Conservation (phyloP, 2,888 invertebrate genomes). For the Ochropleura leucogaster region DNA sequence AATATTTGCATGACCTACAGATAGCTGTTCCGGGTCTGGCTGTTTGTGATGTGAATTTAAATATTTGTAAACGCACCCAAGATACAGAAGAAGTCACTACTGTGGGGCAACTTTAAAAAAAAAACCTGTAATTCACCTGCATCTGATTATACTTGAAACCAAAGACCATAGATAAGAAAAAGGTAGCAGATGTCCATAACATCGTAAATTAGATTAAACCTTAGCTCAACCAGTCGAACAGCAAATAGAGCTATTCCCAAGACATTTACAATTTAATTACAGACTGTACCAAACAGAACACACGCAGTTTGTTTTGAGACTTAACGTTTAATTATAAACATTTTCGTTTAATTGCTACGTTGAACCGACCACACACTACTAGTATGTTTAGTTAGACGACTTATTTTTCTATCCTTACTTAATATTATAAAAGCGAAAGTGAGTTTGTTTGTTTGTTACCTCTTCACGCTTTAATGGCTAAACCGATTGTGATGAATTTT, state of each 20-base stretch:
- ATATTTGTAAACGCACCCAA: no score
- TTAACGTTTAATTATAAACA: conserved; percentile 34
- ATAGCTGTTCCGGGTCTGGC: no score
- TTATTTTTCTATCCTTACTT: not conserved
- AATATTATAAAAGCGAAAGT: no score
- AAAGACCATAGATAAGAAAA: not conserved
- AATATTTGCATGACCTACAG: no score
- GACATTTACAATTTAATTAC: conserved; percentile 38
- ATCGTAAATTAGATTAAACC: not conserved
- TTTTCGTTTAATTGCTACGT: conserved; percentile 5
- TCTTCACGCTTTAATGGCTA: no score
- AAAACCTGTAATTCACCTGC: no score
- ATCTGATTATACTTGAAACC: not conserved
- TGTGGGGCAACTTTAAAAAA: no score
- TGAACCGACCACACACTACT: conserved; percentile 26
- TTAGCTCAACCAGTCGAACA: not conserved
- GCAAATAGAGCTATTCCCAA: conserved; percentile 16
- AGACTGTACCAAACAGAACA: conserved; percentile 1
- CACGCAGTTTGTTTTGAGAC: conserved; percentile 25
- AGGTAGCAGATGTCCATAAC: not conserved
- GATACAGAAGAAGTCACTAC: no score
- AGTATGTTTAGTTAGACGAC: not conserved
- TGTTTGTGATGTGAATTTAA: no score
- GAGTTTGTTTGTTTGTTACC: no score
- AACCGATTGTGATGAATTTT: no score